These are phyloP conservation scores for Acropora tenuis DNA, from an alignment of 64 coral and sea anemone genomes.

Conservation along the genomic window DNA sequence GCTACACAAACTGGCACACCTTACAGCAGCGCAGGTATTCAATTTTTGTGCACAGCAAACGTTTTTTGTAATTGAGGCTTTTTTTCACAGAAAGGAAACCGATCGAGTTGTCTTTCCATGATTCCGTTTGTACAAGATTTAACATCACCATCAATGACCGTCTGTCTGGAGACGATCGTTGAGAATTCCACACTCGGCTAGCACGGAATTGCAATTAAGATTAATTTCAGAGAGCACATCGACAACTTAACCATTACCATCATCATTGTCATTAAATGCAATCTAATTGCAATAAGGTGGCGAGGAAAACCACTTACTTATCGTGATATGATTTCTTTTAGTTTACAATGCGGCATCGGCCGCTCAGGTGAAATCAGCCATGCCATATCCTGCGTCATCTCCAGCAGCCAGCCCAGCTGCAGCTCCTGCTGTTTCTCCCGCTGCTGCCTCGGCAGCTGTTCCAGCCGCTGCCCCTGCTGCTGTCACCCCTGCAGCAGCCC, in stretches of 20 bases:
- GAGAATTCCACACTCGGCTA: too few species aligned
- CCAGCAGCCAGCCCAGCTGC: slow-evolving; percentile 20
- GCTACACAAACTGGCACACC: not conserved
- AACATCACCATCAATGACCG: too few species aligned
- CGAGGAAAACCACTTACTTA: not conserved
- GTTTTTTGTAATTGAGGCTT: too few species aligned
- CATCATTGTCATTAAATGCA: not conserved
- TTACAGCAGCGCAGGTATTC: slow-evolving; percentile 15
- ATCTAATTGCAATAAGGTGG: not conserved
- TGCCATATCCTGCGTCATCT: slow-evolving; percentile 72
- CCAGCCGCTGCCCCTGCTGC: slow-evolving; percentile 39
- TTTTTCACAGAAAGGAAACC: too few species aligned
- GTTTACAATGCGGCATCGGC: slow-evolving; percentile 66
- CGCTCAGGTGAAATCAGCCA: slow-evolving; percentile 55
- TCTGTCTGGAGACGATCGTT: too few species aligned
- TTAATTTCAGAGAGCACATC: not conserved
- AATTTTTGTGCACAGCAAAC: not conserved
- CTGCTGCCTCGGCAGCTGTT: slow-evolving; percentile 9
- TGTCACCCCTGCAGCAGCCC: slow-evolving; percentile 28
- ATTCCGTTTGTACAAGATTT: too few species aligned
- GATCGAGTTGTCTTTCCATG: too few species aligned
- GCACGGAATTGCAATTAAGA: too few species aligned
- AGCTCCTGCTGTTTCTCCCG: slow-evolving; percentile 8
- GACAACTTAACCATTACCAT: not conserved
- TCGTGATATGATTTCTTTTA: not conserved